phyloP scores from a whole-genome alignment of 2,888 invertebrate genomes.

The Lissocephala sabroskyi region DNA sequence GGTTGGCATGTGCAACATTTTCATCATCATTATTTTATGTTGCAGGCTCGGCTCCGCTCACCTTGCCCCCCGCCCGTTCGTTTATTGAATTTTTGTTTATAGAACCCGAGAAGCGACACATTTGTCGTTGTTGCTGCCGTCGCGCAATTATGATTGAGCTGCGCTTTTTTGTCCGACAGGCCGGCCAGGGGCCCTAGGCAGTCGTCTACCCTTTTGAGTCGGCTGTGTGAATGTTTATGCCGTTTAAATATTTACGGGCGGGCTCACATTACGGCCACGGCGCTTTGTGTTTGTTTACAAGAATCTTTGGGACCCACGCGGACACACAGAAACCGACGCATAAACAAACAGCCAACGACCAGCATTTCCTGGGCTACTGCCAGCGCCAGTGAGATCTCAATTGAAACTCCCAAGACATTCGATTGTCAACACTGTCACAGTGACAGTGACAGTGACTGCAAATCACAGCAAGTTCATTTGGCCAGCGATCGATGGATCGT shows the following conservation, averaged over 20 bases:
- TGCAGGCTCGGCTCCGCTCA: constrained; percentile 36
- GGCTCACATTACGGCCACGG: not conserved
- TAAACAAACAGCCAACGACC: not conserved
- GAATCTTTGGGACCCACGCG: not conserved
- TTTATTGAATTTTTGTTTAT: constrained; percentile 65
- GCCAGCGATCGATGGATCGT: constrained; percentile 32
- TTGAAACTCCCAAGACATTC: too few relatives aligned
- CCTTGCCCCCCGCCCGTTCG: constrained; percentile 17
- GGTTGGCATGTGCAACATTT: constrained; percentile 61
- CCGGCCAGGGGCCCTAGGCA: too few relatives aligned
- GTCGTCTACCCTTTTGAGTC: too few relatives aligned
- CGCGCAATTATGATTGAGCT: constrained; percentile 42
- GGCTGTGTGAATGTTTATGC: constrained; percentile 40
- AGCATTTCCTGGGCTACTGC: not conserved
- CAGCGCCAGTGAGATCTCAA: too few relatives aligned
- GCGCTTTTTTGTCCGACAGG: constrained; percentile 11
- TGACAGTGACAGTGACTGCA: too few relatives aligned
- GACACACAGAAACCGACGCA: not conserved
- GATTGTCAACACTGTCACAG: too few relatives aligned
- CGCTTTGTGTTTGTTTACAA: constrained; percentile 6
- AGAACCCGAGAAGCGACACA: constrained; percentile 24
- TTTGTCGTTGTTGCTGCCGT: constrained; percentile 29
- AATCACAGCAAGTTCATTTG: constrained; percentile 54
- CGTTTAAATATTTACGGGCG: constrained; percentile 36
- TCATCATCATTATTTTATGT: constrained; percentile 66